A percentile compares a stretch with the other conserved stretches of the same genome.
phyloP scores from a whole-genome alignment of 1,140 invertebrate genomes.

The Aleiodes sp. region DNA sequence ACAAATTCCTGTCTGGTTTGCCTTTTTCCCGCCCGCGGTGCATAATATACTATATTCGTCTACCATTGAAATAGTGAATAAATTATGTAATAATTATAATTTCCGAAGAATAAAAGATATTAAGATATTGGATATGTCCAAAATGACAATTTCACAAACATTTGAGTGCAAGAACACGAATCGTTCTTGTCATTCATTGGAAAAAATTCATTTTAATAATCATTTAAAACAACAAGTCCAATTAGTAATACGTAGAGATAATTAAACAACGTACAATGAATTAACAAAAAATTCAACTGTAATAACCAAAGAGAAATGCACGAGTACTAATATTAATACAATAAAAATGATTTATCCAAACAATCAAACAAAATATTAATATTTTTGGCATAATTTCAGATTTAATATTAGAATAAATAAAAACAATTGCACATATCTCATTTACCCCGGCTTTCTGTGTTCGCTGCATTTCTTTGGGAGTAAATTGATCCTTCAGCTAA shows the following conservation, averaged over 20 bases:
- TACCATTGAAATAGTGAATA: constrained; percentile 5
- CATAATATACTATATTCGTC: neutral
- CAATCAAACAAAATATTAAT: neutral
- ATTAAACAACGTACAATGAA: neutral
- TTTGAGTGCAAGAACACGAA: neutral
- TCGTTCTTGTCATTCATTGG: neutral
- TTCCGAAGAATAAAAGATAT: constrained; percentile 5
- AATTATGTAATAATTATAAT: neutral
- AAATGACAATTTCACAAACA: neutral
- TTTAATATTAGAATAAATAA: constrained; percentile 41
- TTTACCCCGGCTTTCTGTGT: constrained; percentile 68
- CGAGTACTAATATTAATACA: constrained; percentile 23
- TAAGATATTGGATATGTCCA: constrained; percentile 22
- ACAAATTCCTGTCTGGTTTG: too few species aligned
- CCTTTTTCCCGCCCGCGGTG: too few species aligned
- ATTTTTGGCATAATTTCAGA: constrained; percentile 12
- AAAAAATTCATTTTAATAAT: neutral
- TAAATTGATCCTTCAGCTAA: constrained; percentile 77
- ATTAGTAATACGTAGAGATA: neutral
- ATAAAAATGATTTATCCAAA: constrained; percentile 13
- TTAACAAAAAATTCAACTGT: constrained; percentile 8
- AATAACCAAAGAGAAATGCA: constrained; percentile 22
- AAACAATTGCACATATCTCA: constrained; percentile 64
- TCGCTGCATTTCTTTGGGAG: constrained; percentile 66
- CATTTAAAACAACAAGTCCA: neutral